These are phyloP conservation scores for Heliconius eleuchia DNA, from an alignment of 1,140 invertebrate species.

Conservation along the genomic window DNA sequence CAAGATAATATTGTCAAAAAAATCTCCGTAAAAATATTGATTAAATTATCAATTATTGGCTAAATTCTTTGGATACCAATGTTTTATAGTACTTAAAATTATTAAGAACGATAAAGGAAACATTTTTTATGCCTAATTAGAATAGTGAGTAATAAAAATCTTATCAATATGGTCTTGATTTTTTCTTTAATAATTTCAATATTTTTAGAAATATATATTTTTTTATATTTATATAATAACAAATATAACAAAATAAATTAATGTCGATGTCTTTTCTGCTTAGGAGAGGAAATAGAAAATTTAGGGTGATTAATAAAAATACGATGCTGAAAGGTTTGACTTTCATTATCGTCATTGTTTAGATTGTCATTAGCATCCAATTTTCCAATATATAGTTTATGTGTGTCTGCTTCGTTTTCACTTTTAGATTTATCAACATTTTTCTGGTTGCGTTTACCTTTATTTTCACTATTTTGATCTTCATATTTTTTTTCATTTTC, in stretches of 20 bases:
- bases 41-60: too few relatives aligned
- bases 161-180: too few relatives aligned
- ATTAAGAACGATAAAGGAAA: too few relatives aligned
- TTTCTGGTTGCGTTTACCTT: background rate
- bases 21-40: too few relatives aligned
- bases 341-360: slow-evolving; percentile 14
- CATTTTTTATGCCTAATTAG: too few relatives aligned
- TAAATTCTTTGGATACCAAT: too few relatives aligned
- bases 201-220: background rate
- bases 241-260: background rate
- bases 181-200: background rate
- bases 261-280: background rate
- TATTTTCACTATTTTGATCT: background rate
- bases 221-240: background rate
- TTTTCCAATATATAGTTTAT: background rate
- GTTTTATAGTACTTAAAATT: too few relatives aligned
- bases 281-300: background rate
- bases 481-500: background rate
- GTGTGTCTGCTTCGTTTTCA: background rate
- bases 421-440: background rate
- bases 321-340: slow-evolving; percentile 24
- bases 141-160: too few relatives aligned
- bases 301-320: slow-evolving; percentile 33
- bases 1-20: too few relatives aligned
- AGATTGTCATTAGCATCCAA: background rate